Evolutionary conservation across 2,888 invertebrate species (phyloP).

Genomic region (Oconnorella tubifera): DNA sequence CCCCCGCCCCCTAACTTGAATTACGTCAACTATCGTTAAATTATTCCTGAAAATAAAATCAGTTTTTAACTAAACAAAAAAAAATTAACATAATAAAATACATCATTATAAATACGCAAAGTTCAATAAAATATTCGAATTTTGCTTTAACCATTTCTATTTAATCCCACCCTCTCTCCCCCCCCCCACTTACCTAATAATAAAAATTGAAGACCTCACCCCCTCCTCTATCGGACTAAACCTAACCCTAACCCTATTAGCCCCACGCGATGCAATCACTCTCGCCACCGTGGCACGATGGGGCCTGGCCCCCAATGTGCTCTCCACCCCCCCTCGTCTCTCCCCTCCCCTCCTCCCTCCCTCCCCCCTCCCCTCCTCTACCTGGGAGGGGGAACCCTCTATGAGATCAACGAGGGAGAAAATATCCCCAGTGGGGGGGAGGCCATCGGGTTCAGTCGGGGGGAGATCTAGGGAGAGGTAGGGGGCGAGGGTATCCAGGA

Average conservation of each 20-base stretch:
- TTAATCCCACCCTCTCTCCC: too few relatives aligned
- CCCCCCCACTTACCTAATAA: too few relatives aligned
- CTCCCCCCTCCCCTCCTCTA: neutral
- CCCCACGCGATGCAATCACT: slow-evolving; percentile 63
- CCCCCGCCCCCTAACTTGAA: slow-evolving; percentile 78
- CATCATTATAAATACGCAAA: too few relatives aligned
- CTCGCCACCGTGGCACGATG: slow-evolving; percentile 61
- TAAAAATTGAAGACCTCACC: slow-evolving; percentile 57
- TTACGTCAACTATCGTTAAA: slow-evolving; percentile 81
- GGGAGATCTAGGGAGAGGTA: slow-evolving; percentile 9
- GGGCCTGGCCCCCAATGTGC: slow-evolving; percentile 54
- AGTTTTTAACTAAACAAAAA: too few relatives aligned
- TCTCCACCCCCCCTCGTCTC: slow-evolving; percentile 48
- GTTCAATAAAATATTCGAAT: too few relatives aligned
- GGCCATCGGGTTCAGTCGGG: slow-evolving; percentile 4
- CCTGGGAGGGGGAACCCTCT: neutral
- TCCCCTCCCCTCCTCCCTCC: neutral
- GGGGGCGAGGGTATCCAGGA: slow-evolving; percentile 43
- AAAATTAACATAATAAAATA: too few relatives aligned
- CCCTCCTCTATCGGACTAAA: slow-evolving; percentile 59
- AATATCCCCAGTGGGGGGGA: neutral
- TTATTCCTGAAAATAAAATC: slow-evolving; percentile 70
- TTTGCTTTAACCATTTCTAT: too few relatives aligned
- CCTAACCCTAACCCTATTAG: slow-evolving; percentile 56
- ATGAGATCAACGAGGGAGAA: slow-evolving; percentile 3